Conservation (phyloP, 1,140 invertebrate species). For the Andricus grossulariae region DNA sequence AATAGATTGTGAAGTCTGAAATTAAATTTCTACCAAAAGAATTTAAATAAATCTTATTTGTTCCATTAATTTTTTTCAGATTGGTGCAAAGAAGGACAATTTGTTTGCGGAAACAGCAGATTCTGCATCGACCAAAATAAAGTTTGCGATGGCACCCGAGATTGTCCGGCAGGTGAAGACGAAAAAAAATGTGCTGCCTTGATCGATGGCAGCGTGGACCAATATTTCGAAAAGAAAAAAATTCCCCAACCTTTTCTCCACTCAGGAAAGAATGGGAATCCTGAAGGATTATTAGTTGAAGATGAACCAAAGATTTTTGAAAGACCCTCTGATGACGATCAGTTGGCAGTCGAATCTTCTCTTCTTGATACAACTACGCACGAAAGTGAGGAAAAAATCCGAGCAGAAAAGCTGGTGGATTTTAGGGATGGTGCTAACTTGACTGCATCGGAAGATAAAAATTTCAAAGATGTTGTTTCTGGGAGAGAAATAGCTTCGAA, state of each 20-base stretch:
- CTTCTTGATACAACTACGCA: constrained; percentile 61
- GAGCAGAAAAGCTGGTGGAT: constrained; percentile 42
- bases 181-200: constrained; percentile 83
- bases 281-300: constrained; percentile 23
- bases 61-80: constrained; percentile 72
- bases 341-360: constrained; percentile 59
- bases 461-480: constrained; percentile 46
- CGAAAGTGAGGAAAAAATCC: constrained; percentile 24
- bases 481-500: constrained; percentile 66
- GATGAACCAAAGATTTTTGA: constrained; percentile 40
- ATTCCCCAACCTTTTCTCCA: constrained; percentile 46
- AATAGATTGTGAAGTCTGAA: too few species aligned
- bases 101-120: constrained; percentile 84
- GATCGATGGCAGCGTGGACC: constrained; percentile 65
- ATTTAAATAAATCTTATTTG: neutral
- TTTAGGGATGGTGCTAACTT: neutral
- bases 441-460: neutral
- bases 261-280: neutral
- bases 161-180: constrained; percentile 90
- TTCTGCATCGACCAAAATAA: constrained; percentile 81
- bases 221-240: constrained; percentile 49
- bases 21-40: too few species aligned
- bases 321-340: constrained; percentile 47
- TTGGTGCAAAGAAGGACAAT: constrained; percentile 85
- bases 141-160: constrained; percentile 85